These are phyloP conservation scores for Sterna hirundo DNA, from an alignment of 2,113 vertebrate species.

Conservation along the genomic window DNA sequence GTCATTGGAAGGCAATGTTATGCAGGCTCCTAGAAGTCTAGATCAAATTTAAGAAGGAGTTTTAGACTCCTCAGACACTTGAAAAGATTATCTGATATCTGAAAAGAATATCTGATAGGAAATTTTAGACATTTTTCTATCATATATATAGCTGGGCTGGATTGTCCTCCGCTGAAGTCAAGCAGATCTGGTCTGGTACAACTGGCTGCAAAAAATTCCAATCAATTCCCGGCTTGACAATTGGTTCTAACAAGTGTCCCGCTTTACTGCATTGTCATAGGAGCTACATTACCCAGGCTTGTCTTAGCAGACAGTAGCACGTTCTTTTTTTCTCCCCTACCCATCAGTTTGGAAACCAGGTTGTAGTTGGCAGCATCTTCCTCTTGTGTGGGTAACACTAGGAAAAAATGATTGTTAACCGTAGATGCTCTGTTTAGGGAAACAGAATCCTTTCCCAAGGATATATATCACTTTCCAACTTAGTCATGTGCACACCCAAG, in stretches of 20 bases:
- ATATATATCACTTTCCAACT: slow-evolving; percentile 46
- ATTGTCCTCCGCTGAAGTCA: neutral
- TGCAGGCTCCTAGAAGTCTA: neutral
- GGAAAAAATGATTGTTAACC: slow-evolving; percentile 39
- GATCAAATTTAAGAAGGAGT: neutral
- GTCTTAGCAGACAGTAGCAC: neutral
- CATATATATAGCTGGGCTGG: neutral
- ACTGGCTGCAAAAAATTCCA: neutral
- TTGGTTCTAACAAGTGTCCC: neutral
- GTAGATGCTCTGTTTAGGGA: slow-evolving; percentile 50
- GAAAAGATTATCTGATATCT: neutral
- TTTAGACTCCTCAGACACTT: neutral
- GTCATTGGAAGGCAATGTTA: neutral
- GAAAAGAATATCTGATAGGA: neutral
- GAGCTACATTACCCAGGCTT: neutral
- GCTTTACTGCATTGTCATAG: neutral
- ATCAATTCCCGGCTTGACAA: neutral
- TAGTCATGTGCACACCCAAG: slow-evolving; percentile 48
- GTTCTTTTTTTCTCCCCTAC: neutral
- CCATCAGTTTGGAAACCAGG: slow-evolving; percentile 2
- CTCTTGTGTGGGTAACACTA: slow-evolving; percentile 29
- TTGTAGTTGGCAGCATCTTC: slow-evolving; percentile 10
- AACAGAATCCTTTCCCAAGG: slow-evolving; percentile 40
- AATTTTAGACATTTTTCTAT: neutral
- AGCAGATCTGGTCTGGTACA: neutral